phyloP scores from a whole-genome alignment of 2,888 invertebrate genomes.

The Eretmocerus hayati region DNA sequence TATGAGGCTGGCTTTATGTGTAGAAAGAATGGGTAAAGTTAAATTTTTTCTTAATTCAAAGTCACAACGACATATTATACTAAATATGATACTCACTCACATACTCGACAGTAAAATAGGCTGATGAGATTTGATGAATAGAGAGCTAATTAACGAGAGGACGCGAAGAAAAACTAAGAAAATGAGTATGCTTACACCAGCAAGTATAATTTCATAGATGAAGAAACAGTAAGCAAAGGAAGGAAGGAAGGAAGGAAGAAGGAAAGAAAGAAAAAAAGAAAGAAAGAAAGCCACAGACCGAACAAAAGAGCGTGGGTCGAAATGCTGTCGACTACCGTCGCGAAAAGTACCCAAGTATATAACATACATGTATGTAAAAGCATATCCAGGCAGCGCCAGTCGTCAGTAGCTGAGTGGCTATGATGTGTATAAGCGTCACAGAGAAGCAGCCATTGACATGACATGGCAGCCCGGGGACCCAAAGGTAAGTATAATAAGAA shows the following conservation, averaged over 20 bases:
- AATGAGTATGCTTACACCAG: too few relatives aligned
- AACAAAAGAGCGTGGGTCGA: conserved; percentile 6
- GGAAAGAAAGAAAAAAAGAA: conserved; percentile 2
- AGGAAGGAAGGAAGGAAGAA: not conserved
- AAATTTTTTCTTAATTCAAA: too few relatives aligned
- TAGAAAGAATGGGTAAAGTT: too few relatives aligned
- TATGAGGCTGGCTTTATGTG: too few relatives aligned
- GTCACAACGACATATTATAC: too few relatives aligned
- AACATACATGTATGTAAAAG: not conserved
- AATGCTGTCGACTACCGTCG: not conserved
- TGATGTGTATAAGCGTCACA: not conserved
- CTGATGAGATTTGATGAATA: too few relatives aligned
- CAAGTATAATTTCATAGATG: too few relatives aligned
- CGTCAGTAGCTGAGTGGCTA: too few relatives aligned
- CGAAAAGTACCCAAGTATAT: too few relatives aligned
- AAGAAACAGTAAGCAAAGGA: not conserved
- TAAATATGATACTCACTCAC: too few relatives aligned
- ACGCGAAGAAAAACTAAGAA: conserved; percentile 1
- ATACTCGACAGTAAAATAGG: too few relatives aligned
- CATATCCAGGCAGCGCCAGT: not conserved
- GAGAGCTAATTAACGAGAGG: conserved; percentile 23
- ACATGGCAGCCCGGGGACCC: conserved; percentile 30
- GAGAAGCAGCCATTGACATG: conserved; percentile 36
- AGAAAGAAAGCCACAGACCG: not conserved
- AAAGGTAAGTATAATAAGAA: conserved; percentile 32